These are phyloP conservation scores for Cordilura impudica DNA, from an alignment of 2,888 invertebrate genomes.

Conservation along the genomic window DNA sequence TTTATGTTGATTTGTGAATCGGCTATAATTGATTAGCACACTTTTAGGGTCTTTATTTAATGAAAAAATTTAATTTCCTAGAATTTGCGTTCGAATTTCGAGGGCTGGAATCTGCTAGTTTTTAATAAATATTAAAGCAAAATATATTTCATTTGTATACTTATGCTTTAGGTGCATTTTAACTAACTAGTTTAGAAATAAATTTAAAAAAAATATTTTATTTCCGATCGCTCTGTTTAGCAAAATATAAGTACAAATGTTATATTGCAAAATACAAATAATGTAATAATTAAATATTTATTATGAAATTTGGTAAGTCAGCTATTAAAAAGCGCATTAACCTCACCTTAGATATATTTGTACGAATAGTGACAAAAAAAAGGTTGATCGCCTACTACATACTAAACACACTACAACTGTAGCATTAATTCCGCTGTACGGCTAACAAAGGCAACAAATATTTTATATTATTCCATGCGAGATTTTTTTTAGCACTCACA, in stretches of 20 bases:
- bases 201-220: constrained; percentile 56
- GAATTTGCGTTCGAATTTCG: no score
- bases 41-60: no score
- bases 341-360: not conserved
- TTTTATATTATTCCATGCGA: constrained; percentile 25
- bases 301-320: constrained; percentile 44
- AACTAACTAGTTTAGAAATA: constrained; percentile 35
- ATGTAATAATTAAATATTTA: constrained; percentile 8
- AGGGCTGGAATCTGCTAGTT: no score
- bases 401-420: not conserved
- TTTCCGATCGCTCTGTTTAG: constrained; percentile 57
- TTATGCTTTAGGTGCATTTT: not conserved
- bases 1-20: no score
- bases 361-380: not conserved
- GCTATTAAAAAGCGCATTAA: constrained; percentile 38
- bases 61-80: no score
- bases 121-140: no score
- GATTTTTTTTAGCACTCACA: constrained; percentile 37
- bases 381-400: not conserved
- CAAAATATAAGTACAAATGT: constrained; percentile 32
- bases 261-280: not conserved
- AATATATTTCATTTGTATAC: not conserved
- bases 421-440: constrained; percentile 50
- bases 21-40: no score
- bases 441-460: constrained; percentile 8